Percentiles rank a stretch among this genome's conserved stretches.
phyloP scores from a whole-genome alignment of 2,797 vertebrate species.

The Lepilemur ruficaudatus region DNA sequence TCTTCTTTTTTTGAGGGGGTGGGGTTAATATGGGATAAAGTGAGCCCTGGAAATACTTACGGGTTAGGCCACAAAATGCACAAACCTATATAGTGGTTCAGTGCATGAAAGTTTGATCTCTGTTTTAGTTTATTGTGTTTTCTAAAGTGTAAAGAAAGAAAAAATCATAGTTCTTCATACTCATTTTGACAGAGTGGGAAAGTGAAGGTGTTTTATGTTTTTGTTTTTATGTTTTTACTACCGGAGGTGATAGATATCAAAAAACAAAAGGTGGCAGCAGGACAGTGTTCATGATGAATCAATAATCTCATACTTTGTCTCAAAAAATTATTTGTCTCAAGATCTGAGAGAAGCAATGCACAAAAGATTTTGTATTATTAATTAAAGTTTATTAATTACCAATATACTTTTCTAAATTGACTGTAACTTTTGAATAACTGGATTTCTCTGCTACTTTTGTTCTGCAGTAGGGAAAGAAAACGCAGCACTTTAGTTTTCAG shows the following conservation, averaged over 20 bases:
- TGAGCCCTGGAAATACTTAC: background rate
- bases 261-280: background rate
- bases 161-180: background rate
- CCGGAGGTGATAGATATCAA: background rate
- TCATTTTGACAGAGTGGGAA: background rate
- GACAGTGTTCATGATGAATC: background rate
- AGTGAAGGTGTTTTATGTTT: background rate
- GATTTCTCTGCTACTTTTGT: background rate
- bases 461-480: background rate
- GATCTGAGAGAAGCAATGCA: background rate
- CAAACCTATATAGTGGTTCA: background rate
- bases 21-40: background rate
- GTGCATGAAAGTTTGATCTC: background rate
- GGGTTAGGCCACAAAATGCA: background rate
- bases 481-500: background rate
- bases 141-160: background rate
- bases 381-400: background rate
- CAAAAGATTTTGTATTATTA: background rate
- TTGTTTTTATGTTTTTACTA: constrained; percentile 4
- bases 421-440: constrained; percentile 6
- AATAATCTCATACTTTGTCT: background rate
- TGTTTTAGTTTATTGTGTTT: background rate
- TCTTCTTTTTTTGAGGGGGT: background rate
- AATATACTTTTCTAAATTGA: constrained; percentile 12
- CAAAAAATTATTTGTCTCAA: constrained; percentile 1